Evolutionary conservation across 2,888 invertebrate species (phyloP), one percentile per base, ranked within the genome.

Genomic region (Cybosia mesomella): DNA sequence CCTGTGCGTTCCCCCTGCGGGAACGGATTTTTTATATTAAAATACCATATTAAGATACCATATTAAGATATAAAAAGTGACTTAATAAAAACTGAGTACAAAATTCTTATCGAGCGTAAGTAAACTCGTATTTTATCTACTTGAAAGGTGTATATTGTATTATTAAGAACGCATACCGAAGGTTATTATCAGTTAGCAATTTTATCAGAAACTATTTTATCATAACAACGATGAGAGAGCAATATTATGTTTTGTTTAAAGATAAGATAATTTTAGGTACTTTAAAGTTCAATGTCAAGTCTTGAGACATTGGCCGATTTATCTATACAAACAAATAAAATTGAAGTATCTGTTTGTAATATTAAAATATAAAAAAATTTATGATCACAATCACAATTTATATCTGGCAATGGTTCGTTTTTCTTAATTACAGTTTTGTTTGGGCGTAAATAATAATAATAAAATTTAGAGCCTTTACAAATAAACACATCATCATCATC

Each of bases 201-300:
- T 55, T 55, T 28, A 55, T 55, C 55, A 55, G 18, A 24, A 4
- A 10, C 18, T 18, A 55, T 55, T 55, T 55, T 28, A 55, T 55
- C 55, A 55, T 3, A 24, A 4, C 8, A 9, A 22, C 24, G 24
- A 55, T 55, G 24, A 13, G 24, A 24, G 28, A 24, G 28, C 15
- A 55, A 28, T 55, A 11, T 55, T 55, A 22, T 55, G 55, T 55
- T 55, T 28, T 55, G 0, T 15, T 15, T 24, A 55, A 24, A 15
- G 55, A 55, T 55, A 55, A 55, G 24, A 28, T 28, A 28, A 55
- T 55, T 8, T 55, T 49, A 2, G 49, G 1, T 18, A 24, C 22
- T 22, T 5, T 24, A 55, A 55, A 55, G 55, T 55, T 55, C 55
- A 55, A 24, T 55, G 55, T 24, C 24, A 49, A 49, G 49, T 24